Base-by-base conservation (phyloP, 1,140 invertebrate genomes). In the Phymastichus coffea region DNA sequence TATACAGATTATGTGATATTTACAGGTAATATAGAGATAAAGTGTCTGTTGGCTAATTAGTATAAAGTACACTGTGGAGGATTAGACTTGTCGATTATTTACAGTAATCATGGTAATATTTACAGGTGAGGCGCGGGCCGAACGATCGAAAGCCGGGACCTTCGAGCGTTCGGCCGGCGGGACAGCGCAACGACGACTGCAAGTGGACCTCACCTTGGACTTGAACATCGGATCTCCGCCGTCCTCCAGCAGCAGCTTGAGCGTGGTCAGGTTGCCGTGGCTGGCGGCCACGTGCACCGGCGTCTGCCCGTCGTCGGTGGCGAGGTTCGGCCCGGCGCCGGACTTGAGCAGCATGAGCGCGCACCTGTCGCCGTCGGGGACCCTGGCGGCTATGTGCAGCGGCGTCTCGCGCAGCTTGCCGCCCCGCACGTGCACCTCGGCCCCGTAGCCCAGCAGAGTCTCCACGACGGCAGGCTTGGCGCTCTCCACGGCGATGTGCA, bases 401-500 rank as follows among this genome's bases (percentile, higher is more conserved):
- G 97, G 93, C 0, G 96, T 98, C 79, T 98, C 95, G 19, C 88
- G 84, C 57, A 90, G 80, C 68, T 88, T 88, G 1, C 93, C 92
- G 54, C 92, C 97, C 76, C 94, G 87, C 2, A 98, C 88, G 78
- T 99, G 94, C 3, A 99, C 95, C 75, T 97, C 91, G 3, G 97
- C 97, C 25, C 97, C 97, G 74, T 92, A 96, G 4, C 97, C 97
- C 2, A 99, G 81, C 22, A 99, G 80, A 1, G 94, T 96, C 81
- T 99, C 97, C 14, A 99, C 97, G 4, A 98, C 95, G 22, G 91
- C 86, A 9, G 96, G 94, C 74, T 98, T 97, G 55, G 92, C 92
- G 33, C 91, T 93, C 78, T 98, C 93, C 3, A 99, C 96, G n/a
- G 96, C 97, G 66, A 99, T 93, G 72, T 99, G 97, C 0, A 99